phyloP scores from a whole-genome alignment of 2,797 vertebrate genomes.

The Myotis planiceps region DNA sequence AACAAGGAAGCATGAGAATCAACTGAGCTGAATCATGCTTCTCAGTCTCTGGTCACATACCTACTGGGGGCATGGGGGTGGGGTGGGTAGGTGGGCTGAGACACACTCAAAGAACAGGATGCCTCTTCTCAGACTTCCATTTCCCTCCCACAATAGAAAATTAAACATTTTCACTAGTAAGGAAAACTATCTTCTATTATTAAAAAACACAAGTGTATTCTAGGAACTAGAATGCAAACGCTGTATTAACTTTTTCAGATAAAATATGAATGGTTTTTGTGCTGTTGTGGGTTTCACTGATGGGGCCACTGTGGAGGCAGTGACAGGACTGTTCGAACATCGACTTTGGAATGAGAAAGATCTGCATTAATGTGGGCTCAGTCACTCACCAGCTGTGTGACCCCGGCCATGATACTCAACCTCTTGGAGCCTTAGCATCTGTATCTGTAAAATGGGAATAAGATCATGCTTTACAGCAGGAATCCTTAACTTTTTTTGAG shows the following conservation, averaged over 20 bases:
- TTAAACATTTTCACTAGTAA: background rate
- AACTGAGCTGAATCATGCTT: background rate
- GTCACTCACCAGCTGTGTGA: background rate
- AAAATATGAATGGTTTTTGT: background rate
- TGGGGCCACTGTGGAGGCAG: background rate
- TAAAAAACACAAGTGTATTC: background rate
- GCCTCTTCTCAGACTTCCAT: background rate
- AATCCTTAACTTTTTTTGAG: background rate
- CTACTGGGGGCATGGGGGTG: accelerated
- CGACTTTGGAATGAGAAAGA: background rate
- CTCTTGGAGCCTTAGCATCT: background rate
- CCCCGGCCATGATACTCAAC: background rate
- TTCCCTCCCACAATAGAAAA: background rate
- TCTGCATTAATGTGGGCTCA: background rate
- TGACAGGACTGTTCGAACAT: background rate
- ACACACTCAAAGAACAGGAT: background rate
- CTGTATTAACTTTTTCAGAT: background rate
- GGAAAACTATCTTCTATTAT: background rate
- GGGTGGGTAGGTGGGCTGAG: background rate
- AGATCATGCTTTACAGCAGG: background rate
- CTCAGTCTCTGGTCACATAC: background rate
- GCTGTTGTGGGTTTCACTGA: background rate
- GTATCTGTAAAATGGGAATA: background rate
- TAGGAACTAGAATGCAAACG: background rate
- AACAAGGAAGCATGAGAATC: background rate